Evolutionary conservation across 1,140 invertebrate genomes (phyloP).

Genomic region (Bombyx mori): ASM3026992v2 NC_085133.1:4717501-4718000

Average conservation of each 20-base stretch:
- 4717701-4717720: constrained; percentile 26
- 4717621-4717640: constrained; percentile 46
- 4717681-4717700: constrained; percentile 48
- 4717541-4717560: constrained; percentile 26
- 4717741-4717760: constrained; percentile 23
- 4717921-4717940: too few species aligned
- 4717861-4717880: too few species aligned
- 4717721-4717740: constrained; percentile 35
- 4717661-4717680: constrained; percentile 29
- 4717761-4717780: constrained; percentile 11
- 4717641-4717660: constrained; percentile 40
- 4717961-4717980: too few species aligned
- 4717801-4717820: constrained; percentile 2
- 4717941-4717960: too few species aligned
- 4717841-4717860: too few species aligned
- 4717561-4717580: constrained; percentile 47
- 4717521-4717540: constrained; percentile 53
- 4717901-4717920: too few species aligned
- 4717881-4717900: too few species aligned
- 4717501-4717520: constrained; percentile 50
- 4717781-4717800: constrained; percentile 7
- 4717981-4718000: too few species aligned
- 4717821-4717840: constrained; percentile 3
- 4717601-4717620: constrained; percentile 50
- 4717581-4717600: constrained; percentile 55